These are phyloP conservation scores for Cheilosia soror DNA, from an alignment of 2,888 invertebrate species.

Conservation along the genomic window DNA sequence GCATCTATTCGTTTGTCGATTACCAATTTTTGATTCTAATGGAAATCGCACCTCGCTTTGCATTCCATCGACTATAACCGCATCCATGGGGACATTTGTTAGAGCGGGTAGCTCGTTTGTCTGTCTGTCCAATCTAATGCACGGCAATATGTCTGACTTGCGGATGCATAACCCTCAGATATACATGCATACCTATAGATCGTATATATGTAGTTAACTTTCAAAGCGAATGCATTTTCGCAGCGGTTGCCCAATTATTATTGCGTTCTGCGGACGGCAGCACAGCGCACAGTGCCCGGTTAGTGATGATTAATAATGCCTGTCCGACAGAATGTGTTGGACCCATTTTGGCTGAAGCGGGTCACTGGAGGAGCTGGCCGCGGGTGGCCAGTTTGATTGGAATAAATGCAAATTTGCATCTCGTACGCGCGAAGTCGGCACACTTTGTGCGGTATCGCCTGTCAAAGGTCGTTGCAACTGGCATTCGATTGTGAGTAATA, in stretches of 20 bases:
- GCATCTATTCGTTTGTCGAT: slow-evolving; percentile 44
- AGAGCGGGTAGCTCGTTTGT: slow-evolving; percentile 70
- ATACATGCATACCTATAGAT: slow-evolving; percentile 17
- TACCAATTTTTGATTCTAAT: slow-evolving; percentile 74
- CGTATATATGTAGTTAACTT: slow-evolving; percentile 42
- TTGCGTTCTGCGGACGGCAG: slow-evolving; percentile 64
- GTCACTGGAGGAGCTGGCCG: slow-evolving; percentile 48
- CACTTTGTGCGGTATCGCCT: slow-evolving; percentile 63
- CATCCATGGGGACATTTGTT: slow-evolving; percentile 72
- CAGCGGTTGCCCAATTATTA: slow-evolving; percentile 74
- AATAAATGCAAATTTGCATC: slow-evolving; percentile 52
- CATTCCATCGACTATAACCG: slow-evolving; percentile 28
- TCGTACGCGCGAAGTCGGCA: slow-evolving; percentile 35
- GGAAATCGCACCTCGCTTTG: slow-evolving; percentile 63
- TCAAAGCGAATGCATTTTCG: slow-evolving; percentile 62
- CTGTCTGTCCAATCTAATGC: slow-evolving; percentile 71
- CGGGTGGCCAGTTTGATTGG: slow-evolving; percentile 33
- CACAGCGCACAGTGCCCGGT: slow-evolving; percentile 51
- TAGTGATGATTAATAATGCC: slow-evolving; percentile 73
- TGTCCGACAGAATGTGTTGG: slow-evolving; percentile 37
- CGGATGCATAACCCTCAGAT: slow-evolving; percentile 73
- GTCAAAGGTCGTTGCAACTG: slow-evolving; percentile 73
- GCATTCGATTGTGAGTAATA: slow-evolving; percentile 53
- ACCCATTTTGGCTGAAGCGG: slow-evolving; percentile 48
- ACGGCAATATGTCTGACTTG: slow-evolving; percentile 69